A percentile compares a stretch with the other conserved stretches of the same genome.
These are phyloP conservation scores for Drosophila watanabei DNA, from an alignment of 1,140 invertebrate species.

Conservation along the genomic window DNA sequence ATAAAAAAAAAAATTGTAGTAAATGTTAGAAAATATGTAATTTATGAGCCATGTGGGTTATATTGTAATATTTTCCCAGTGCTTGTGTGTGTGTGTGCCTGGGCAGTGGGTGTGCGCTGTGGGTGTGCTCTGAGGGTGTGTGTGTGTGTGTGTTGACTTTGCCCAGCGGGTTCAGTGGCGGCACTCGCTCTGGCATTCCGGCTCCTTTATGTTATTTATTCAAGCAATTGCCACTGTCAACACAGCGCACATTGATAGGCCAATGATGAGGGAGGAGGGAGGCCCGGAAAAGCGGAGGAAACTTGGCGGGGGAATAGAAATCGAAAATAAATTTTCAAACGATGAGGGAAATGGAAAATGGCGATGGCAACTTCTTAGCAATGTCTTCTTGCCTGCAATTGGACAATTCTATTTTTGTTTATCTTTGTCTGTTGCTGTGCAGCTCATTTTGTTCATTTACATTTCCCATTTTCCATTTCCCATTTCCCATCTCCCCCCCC, in stretches of 20 bases:
- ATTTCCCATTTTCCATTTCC: constrained; percentile 63
- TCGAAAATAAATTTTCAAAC: constrained; percentile 62
- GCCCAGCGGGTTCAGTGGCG: constrained; percentile 30
- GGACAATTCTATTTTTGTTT: constrained; percentile 78
- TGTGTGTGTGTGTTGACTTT: constrained; percentile 45
- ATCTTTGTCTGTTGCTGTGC: constrained; percentile 64
- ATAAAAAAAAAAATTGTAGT: neutral
- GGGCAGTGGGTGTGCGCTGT: neutral
- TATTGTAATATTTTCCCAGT: neutral
- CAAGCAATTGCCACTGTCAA: constrained; percentile 79
- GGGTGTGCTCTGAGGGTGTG: constrained; percentile 2
- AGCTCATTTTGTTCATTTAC: constrained; percentile 77
- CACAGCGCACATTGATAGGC: constrained; percentile 60
- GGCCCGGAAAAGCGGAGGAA: neutral
- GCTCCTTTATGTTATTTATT: constrained; percentile 66
- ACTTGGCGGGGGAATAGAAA: constrained; percentile 58
- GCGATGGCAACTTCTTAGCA: constrained; percentile 45
- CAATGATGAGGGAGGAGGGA: constrained; percentile 48
- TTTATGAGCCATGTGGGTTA: neutral
- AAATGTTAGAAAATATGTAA: neutral
- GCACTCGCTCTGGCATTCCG: constrained; percentile 20
- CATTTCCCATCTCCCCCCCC: neutral
- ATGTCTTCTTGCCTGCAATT: constrained; percentile 55
- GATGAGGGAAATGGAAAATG: constrained; percentile 59
- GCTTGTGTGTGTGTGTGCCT: neutral